These are phyloP conservation scores for Dendrophyllia cribrosa DNA, from an alignment of 64 coral and sea anemone species.

Conservation along the genomic window DNA sequence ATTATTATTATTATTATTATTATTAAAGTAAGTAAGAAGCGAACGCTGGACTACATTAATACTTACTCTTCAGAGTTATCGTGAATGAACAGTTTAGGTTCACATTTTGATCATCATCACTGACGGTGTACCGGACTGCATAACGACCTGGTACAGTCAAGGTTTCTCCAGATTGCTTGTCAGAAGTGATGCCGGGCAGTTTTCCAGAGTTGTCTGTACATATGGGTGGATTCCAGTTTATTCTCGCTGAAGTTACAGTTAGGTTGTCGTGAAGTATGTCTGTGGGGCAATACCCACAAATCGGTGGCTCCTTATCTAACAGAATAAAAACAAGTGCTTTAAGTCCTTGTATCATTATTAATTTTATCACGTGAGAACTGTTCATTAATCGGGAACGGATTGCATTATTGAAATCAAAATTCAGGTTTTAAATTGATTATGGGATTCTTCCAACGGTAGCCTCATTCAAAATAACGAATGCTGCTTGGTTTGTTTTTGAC, in stretches of 20 bases:
- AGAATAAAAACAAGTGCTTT: too few relatives aligned
- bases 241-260: neutral
- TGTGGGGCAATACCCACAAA: slow-evolving; percentile 7
- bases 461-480: too few relatives aligned
- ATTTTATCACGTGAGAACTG: too few relatives aligned
- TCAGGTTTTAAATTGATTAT: too few relatives aligned
- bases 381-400: too few relatives aligned
- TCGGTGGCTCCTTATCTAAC: slow-evolving; percentile 34
- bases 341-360: too few relatives aligned
- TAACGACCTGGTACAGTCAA: neutral
- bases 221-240: slow-evolving; percentile 1
- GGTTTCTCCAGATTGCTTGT: neutral
- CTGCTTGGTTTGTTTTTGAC: too few relatives aligned
- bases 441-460: too few relatives aligned
- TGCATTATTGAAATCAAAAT: too few relatives aligned
- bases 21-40: too few relatives aligned
- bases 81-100: slow-evolving; percentile 12
- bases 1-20: too few relatives aligned
- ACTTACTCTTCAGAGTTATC: slow-evolving; percentile 25
- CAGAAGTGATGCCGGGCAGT: neutral
- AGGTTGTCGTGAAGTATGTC: neutral
- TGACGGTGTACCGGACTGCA: neutral
- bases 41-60: too few relatives aligned
- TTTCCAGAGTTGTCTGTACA: slow-evolving; percentile 44
- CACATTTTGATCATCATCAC: neutral